Percentiles rank a stretch among this genome's conserved stretches.
Evolutionary conservation across 2,797 vertebrate genomes (phyloP).

Genomic region (Siniperca undulata): DNA sequence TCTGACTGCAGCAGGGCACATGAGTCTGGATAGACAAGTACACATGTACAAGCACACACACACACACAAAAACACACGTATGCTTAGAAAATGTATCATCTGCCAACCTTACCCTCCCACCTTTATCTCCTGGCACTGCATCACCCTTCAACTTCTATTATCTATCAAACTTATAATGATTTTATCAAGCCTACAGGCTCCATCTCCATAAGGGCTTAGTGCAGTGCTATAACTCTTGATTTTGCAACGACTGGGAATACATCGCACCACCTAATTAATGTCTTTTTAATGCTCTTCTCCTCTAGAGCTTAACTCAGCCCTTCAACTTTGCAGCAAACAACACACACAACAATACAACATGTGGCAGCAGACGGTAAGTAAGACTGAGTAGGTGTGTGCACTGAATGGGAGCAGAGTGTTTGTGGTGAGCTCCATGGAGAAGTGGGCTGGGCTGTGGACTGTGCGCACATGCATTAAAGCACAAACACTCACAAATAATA

Average conservation of each 20-base stretch:
- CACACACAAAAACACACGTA: not conserved
- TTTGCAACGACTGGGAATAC: conserved; percentile 79
- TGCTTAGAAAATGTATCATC: conserved; percentile 30
- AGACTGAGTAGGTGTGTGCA: conserved; percentile 74
- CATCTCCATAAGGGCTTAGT: conserved; percentile 77
- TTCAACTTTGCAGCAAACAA: conserved; percentile 80
- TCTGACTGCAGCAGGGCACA: conserved; percentile 50
- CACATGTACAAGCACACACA: conserved; percentile 15
- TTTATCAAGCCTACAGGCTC: conserved; percentile 79
- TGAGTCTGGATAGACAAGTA: conserved; percentile 31
- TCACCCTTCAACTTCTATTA: conserved; percentile 82
- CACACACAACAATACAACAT: conserved; percentile 70
- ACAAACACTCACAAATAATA: conserved; percentile 37
- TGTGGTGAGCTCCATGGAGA: conserved; percentile 51
- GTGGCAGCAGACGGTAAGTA: conserved; percentile 76
- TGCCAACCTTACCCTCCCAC: conserved; percentile 65
- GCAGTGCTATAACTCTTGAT: conserved; percentile 80
- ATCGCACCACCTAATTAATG: conserved; percentile 82
- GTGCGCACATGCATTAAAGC: conserved; percentile 27
- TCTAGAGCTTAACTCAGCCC: conserved; percentile 80
- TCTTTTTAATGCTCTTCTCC: conserved; percentile 86
- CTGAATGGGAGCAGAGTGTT: conserved; percentile 61
- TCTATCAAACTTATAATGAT: conserved; percentile 82
- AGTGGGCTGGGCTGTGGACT: conserved; percentile 26
- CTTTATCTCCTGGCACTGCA: conserved; percentile 66